These are phyloP conservation scores for Colletes latitarsis DNA, from an alignment of 1,140 invertebrate species.

Conservation along the genomic window DNA sequence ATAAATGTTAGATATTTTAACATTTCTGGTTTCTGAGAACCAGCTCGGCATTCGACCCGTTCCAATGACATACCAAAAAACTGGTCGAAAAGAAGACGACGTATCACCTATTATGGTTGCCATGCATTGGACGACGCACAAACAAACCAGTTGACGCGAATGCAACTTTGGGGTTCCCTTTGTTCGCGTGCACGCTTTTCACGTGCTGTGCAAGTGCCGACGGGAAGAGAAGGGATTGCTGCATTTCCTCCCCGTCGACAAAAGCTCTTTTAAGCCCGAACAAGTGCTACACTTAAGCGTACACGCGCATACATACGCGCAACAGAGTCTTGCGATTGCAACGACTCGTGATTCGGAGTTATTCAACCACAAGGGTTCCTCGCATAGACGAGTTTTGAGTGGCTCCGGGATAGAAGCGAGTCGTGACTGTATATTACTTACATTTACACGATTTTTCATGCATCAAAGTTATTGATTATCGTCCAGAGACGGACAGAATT, in stretches of 20 bases:
- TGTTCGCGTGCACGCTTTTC: slow-evolving; percentile 38
- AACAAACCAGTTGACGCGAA: slow-evolving; percentile 20
- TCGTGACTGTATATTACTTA: background rate
- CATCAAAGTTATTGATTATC: background rate
- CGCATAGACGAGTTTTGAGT: slow-evolving; percentile 9
- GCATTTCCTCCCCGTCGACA: slow-evolving; percentile 44
- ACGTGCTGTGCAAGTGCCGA: slow-evolving; percentile 21
- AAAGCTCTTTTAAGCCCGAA: slow-evolving; percentile 58
- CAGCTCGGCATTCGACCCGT: too few relatives aligned
- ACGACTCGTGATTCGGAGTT: slow-evolving; percentile 28
- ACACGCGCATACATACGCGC: slow-evolving; percentile 31
- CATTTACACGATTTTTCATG: background rate
- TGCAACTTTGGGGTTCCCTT: slow-evolving; percentile 38
- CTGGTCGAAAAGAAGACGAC: background rate
- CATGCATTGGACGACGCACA: background rate
- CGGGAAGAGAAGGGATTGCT: background rate
- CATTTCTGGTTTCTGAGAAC: too few relatives aligned
- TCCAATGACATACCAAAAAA: too few relatives aligned
- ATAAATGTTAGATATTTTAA: too few relatives aligned
- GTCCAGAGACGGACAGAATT: background rate
- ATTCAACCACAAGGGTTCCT: background rate
- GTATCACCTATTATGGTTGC: slow-evolving; percentile 2
- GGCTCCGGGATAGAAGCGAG: slow-evolving; percentile 1
- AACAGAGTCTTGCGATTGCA: slow-evolving; percentile 29
- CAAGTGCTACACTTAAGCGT: slow-evolving; percentile 44